Evolutionary conservation across 2,797 vertebrate species (phyloP).

Genomic region (Sebastolobus altivelis): DNA sequence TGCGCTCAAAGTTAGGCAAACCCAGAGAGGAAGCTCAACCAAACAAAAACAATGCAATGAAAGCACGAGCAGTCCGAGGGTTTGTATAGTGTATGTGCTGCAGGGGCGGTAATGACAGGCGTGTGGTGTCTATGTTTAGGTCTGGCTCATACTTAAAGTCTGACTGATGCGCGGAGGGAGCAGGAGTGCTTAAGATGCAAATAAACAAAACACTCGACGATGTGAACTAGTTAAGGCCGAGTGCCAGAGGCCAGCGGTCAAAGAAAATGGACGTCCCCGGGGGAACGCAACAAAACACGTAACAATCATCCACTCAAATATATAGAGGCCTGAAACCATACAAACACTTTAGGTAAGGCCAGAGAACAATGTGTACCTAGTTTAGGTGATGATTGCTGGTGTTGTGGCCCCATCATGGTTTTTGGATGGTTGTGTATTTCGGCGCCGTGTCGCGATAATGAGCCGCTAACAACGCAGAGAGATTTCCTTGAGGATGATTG

Average conservation of each 20-base stretch:
- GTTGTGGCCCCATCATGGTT: slow-evolving; percentile 42
- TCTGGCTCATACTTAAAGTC: slow-evolving; percentile 21
- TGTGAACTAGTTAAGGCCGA: slow-evolving; percentile 20
- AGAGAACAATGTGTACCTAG: slow-evolving; percentile 20
- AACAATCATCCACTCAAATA: slow-evolving; percentile 59
- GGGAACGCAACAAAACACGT: slow-evolving; percentile 39
- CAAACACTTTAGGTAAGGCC: slow-evolving; percentile 29
- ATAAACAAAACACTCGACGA: slow-evolving; percentile 53
- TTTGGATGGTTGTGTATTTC: slow-evolving; percentile 56
- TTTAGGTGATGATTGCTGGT: slow-evolving; percentile 47
- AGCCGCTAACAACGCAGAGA: slow-evolving; percentile 37
- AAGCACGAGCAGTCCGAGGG: slow-evolving; percentile 23
- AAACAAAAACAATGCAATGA: slow-evolving; percentile 55
- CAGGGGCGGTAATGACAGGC: slow-evolving; percentile 61
- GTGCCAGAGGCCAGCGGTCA: slow-evolving; percentile 27
- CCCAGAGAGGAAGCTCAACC: slow-evolving; percentile 14
- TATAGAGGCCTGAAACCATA: slow-evolving; percentile 46
- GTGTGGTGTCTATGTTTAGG: slow-evolving; percentile 59
- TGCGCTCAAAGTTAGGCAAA: slow-evolving; percentile 22
- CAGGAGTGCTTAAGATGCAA: slow-evolving; percentile 37
- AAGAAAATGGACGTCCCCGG: slow-evolving; percentile 45
- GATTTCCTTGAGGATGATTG: slow-evolving; percentile 35
- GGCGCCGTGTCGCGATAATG: slow-evolving; percentile 50
- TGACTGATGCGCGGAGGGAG: slow-evolving; percentile 46
- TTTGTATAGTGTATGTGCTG: slow-evolving; percentile 28